Percentiles rank a stretch among this genome's conserved stretches.
Conservation (phyloP, 2,797 vertebrate genomes). For the Hypotaenidia philippensis region DNA sequence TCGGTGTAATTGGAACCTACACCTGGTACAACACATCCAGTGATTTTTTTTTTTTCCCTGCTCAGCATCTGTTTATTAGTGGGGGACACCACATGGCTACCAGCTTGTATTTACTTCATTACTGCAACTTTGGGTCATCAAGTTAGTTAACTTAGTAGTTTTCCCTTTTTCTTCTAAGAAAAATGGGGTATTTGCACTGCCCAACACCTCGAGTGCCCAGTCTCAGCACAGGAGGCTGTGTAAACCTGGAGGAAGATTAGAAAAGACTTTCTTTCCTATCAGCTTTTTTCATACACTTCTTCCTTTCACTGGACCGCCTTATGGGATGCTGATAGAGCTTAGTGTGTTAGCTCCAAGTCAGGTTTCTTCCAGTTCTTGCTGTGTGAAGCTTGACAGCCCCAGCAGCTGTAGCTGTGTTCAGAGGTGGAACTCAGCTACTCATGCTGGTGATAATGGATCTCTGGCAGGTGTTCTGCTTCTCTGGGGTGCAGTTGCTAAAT, state of each 20-base stretch:
- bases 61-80: not conserved
- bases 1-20: accelerated
- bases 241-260: not conserved
- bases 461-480: not conserved
- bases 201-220: not conserved
- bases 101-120: not conserved
- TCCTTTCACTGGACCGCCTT: not conserved
- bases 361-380: not conserved
- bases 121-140: not conserved
- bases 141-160: not conserved
- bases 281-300: not conserved
- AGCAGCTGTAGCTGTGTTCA: not conserved
- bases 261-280: not conserved
- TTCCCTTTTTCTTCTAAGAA: not conserved
- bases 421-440: not conserved
- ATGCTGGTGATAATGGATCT: not conserved
- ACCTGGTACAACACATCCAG: accelerated
- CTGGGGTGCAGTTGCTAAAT: not conserved
- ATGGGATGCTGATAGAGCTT: not conserved
- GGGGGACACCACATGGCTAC: not conserved
- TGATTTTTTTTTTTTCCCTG: not conserved
- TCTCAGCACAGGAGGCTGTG: not conserved
- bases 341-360: not conserved
- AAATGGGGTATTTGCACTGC: not conserved
- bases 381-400: not conserved